Evolutionary conservation across 2,888 invertebrate species (phyloP).

Genomic region (Pseudeuparius sepicola): DNA sequence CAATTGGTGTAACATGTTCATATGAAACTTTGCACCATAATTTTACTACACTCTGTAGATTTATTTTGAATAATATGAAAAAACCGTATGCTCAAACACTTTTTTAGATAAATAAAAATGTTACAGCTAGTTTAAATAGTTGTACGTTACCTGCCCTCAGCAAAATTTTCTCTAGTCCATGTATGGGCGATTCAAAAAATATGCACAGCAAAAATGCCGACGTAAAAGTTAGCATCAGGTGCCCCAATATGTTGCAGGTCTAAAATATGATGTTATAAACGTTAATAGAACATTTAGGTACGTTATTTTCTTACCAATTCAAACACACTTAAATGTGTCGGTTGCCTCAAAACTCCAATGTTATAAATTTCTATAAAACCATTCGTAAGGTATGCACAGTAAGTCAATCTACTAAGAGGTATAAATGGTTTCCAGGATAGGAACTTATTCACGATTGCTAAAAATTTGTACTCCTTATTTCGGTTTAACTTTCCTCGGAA

Average conservation of each 20-base stretch:
- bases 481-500: no score
- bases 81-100: no score
- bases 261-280: slow-evolving; percentile 33
- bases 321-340: slow-evolving; percentile 50
- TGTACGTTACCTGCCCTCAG: no score
- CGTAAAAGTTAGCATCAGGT: slow-evolving; percentile 50
- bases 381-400: slow-evolving; percentile 63
- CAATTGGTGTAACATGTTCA: no score
- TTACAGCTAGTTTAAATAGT: no score
- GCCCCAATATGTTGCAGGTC: slow-evolving; percentile 48
- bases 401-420: slow-evolving; percentile 58
- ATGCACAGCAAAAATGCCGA: slow-evolving; percentile 54
- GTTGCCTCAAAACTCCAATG: slow-evolving; percentile 49
- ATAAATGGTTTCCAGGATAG: slow-evolving; percentile 52
- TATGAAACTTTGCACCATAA: no score
- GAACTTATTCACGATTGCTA: slow-evolving; percentile 47
- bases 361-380: slow-evolving; percentile 59
- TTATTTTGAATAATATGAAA: no score
- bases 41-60: no score
- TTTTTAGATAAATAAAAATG: no score
- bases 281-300: no score
- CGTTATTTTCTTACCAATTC: slow-evolving; percentile 56
- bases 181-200: slow-evolving; percentile 62
- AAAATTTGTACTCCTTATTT: no score
- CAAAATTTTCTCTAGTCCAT: slow-evolving; percentile 59